Evolutionary conservation across 2,797 vertebrate species (phyloP).

Genomic region (Acridotheres tristis): DNA sequence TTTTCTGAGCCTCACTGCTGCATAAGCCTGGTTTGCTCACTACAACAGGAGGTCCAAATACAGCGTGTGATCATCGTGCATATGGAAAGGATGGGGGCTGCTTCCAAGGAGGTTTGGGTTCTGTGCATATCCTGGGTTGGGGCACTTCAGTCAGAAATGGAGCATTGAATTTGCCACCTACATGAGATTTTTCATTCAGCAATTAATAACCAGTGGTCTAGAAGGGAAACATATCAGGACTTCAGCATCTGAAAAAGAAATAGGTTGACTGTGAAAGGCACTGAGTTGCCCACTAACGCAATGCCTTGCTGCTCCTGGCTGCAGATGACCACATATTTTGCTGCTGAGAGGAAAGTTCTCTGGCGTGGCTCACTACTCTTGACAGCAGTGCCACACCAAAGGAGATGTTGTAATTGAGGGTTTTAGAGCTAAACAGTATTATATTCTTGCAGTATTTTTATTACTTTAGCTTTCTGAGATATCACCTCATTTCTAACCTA

Average conservation of each 20-base stretch:
- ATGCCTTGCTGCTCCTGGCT: accelerated
- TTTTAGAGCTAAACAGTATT: background rate
- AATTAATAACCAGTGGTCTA: background rate
- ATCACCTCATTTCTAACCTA: accelerated
- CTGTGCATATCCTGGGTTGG: background rate
- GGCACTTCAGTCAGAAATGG: background rate
- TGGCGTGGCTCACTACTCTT: background rate
- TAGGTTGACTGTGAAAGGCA: background rate
- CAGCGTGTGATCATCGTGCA: accelerated
- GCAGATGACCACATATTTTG: background rate
- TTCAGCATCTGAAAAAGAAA: background rate
- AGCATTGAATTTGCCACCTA: background rate
- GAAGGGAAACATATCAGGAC: background rate
- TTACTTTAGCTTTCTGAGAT: background rate
- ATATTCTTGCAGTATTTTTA: background rate
- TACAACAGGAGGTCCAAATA: background rate
- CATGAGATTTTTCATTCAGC: background rate
- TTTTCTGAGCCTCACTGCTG: background rate
- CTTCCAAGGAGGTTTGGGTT: background rate
- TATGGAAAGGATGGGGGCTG: background rate
- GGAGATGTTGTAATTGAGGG: background rate
- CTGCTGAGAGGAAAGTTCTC: background rate
- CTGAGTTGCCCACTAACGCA: background rate
- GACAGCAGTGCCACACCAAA: background rate
- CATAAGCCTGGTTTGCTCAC: background rate